phyloP scores from a whole-genome alignment of 2,888 invertebrate genomes.

The Alloplasta piceator region DNA sequence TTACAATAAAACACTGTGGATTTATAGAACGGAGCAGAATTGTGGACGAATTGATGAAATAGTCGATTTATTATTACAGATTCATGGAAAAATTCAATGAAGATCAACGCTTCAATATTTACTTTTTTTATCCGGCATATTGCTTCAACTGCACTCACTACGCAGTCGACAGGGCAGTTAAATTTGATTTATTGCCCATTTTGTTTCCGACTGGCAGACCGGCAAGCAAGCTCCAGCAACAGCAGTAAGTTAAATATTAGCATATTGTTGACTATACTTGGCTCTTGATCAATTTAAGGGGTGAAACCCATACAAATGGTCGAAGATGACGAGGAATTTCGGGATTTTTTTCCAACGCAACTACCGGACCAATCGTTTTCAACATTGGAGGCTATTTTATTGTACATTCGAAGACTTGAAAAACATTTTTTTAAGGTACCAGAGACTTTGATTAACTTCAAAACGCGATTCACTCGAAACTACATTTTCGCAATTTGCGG shows the following conservation, averaged over 20 bases:
- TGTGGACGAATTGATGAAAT: neutral
- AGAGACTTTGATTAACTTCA: no score
- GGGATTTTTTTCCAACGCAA: no score
- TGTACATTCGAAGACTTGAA: no score
- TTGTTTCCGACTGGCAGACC: slow-evolving; percentile 67
- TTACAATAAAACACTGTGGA: no score
- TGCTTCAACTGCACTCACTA: slow-evolving; percentile 68
- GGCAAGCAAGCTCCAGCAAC: slow-evolving; percentile 24
- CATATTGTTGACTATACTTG: neutral
- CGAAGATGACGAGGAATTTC: no score
- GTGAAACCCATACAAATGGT: no score
- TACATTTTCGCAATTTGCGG: no score
- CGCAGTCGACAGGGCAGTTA: slow-evolving; percentile 62
- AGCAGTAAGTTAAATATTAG: slow-evolving; percentile 41
- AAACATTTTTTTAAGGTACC: no score
- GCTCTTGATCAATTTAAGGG: neutral
- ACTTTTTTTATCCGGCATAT: slow-evolving; percentile 63
- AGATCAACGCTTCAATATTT: slow-evolving; percentile 57
- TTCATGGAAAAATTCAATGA: slow-evolving; percentile 36
- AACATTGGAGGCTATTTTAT: no score
- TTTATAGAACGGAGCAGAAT: no score
- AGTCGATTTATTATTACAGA: slow-evolving; percentile 23
- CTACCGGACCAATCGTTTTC: no score
- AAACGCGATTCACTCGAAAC: no score
- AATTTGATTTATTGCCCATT: slow-evolving; percentile 58